Evolutionary conservation across 2,888 invertebrate genomes (phyloP).

Genomic region (Euzophera pinguis): DNA sequence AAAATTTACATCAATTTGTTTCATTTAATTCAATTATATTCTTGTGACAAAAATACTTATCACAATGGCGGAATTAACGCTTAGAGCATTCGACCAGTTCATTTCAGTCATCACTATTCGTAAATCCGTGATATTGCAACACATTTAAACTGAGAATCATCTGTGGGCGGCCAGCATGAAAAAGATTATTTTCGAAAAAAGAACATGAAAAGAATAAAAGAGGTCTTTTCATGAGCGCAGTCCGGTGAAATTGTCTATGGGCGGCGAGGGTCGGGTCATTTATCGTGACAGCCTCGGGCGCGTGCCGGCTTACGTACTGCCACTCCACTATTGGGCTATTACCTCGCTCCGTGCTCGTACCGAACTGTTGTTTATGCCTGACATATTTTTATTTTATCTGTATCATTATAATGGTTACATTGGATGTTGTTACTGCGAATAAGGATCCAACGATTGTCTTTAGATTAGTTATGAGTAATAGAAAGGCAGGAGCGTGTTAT

Average conservation of each 20-base stretch:
- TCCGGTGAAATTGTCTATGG: constrained; percentile 67
- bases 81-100: neutral
- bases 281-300: constrained; percentile 72
- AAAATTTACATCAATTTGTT: no score
- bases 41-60: no score
- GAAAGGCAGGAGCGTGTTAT: neutral
- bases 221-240: constrained; percentile 53
- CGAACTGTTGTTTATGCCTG: constrained; percentile 12
- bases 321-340: constrained; percentile 32
- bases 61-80: no score
- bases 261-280: constrained; percentile 55
- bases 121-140: neutral
- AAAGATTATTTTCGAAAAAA: constrained; percentile 17
- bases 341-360: constrained; percentile 10
- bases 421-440: neutral
- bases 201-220: constrained; percentile 19
- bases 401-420: constrained; percentile 14
- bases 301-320: constrained; percentile 55
- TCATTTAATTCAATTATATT: no score
- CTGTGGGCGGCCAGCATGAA: constrained; percentile 12
- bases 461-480: constrained; percentile 4
- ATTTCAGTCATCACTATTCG: neutral
- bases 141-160: constrained; percentile 4
- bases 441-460: neutral
- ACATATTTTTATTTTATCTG: constrained; percentile 14